These are phyloP conservation scores for Semaprochilodus insignis DNA, from an alignment of 2,797 vertebrate species.

Conservation along the genomic window DNA sequence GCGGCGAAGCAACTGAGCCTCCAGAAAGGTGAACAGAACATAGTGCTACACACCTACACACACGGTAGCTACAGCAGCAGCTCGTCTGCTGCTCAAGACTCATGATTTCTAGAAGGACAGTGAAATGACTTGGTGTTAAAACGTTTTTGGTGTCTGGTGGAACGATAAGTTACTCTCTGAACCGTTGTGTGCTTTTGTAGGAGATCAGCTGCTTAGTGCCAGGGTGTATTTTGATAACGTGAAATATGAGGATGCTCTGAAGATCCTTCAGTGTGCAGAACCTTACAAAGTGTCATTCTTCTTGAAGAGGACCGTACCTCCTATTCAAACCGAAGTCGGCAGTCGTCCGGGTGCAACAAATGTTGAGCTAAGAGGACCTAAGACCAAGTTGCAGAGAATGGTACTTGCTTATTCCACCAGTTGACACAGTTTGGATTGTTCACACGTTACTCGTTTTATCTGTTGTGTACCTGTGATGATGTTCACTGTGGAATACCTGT, in stretches of 20 bases:
- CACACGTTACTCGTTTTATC: not conserved
- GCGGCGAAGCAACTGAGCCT: constrained; percentile 87
- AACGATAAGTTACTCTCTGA: constrained; percentile 19
- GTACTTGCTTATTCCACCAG: constrained; percentile 69
- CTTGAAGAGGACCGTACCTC: constrained; percentile 84
- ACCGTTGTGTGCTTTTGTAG: constrained; percentile 69
- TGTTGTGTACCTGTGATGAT: not conserved
- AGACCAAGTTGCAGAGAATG: constrained; percentile 88
- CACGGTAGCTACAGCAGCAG: no score
- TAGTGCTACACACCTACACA: not conserved
- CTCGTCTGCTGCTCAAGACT: not conserved
- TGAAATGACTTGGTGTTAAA: not conserved
- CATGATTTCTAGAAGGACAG: not conserved
- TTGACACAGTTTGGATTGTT: not conserved
- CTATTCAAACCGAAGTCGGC: constrained; percentile 73
- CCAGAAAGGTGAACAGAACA: constrained; percentile 84
- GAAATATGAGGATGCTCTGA: constrained; percentile 88
- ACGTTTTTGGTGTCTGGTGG: no score
- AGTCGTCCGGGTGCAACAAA: constrained; percentile 75
- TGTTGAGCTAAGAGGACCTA: constrained; percentile 86
- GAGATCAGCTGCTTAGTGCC: constrained; percentile 92
- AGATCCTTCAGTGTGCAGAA: constrained; percentile 89
- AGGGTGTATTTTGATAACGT: constrained; percentile 92
- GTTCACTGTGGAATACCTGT: no score
- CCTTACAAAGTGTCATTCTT: constrained; percentile 91